These are phyloP conservation scores for Tenthredo mesomela DNA, from an alignment of 2,888 invertebrate genomes.

Conservation along the genomic window DNA sequence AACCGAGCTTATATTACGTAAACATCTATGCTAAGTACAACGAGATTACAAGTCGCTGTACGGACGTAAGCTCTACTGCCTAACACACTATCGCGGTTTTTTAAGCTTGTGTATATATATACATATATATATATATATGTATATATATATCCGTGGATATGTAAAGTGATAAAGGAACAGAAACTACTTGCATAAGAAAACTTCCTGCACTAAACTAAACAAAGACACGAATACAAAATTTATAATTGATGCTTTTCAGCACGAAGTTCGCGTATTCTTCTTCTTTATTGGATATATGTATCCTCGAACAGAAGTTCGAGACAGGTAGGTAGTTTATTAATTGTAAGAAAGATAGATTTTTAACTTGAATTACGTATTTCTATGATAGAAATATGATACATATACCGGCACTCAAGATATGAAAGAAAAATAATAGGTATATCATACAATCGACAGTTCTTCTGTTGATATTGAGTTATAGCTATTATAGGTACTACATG, in stretches of 20 bases:
- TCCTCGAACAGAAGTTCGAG: neutral
- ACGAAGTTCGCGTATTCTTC: no score
- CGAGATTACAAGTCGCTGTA: neutral
- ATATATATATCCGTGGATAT: neutral
- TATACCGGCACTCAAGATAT: neutral
- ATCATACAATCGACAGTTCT: neutral
- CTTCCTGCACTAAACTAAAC: neutral
- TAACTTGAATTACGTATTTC: neutral
- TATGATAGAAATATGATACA: neutral
- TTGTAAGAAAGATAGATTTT: neutral
- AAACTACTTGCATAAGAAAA: neutral
- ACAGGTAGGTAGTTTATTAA: neutral
- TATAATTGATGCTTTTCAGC: neutral
- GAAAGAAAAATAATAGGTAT: neutral
- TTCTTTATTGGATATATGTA: neutral
- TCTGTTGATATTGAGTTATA: conserved; percentile 25
- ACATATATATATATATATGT: no score
- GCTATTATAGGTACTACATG: conserved; percentile 1
- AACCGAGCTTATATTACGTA: neutral
- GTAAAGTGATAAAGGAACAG: neutral
- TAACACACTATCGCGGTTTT: neutral
- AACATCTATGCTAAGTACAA: conserved; percentile 34
- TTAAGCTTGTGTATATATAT: neutral
- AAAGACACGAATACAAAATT: neutral
- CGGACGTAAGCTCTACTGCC: neutral